phyloP scores from a whole-genome alignment of 2,888 invertebrate genomes.

The Acanthosoma haemorrhoidale region DNA sequence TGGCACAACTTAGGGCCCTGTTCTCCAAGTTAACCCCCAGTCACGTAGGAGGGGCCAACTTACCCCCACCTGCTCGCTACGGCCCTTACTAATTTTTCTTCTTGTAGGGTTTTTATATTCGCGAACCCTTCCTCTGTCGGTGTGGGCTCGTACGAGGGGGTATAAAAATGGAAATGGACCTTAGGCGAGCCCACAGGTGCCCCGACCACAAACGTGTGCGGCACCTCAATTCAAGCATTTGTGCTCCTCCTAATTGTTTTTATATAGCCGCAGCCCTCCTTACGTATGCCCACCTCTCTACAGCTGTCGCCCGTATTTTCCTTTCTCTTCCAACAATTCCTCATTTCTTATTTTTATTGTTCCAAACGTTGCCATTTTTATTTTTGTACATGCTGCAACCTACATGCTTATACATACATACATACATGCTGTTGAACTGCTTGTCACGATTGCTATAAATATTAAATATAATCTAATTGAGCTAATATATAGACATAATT shows the following conservation, averaged over 20 bases:
- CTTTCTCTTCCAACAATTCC: not conserved
- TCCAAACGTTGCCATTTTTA: not conserved
- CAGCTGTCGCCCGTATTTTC: not conserved
- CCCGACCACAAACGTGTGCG: not conserved
- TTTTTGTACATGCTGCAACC: no score
- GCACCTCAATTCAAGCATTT: not conserved
- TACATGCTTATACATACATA: no score
- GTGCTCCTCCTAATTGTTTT: slow-evolving; percentile 22
- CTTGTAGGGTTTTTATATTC: slow-evolving; percentile 35
- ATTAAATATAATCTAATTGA: no score
- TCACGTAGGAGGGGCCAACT: not conserved
- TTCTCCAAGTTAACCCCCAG: not conserved
- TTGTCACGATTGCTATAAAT: no score
- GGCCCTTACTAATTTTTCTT: slow-evolving; percentile 30
- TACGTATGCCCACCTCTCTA: not conserved
- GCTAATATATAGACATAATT: no score
- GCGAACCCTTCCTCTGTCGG: slow-evolving; percentile 29
- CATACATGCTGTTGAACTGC: no score
- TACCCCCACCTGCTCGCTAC: slow-evolving; percentile 24
- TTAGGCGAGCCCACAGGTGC: slow-evolving; percentile 30
- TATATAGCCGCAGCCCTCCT: not conserved
- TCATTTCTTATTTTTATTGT: not conserved
- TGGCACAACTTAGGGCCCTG: not conserved
- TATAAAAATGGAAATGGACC: slow-evolving; percentile 41
- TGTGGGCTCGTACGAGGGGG: slow-evolving; percentile 31